Base-by-base conservation (phyloP, 2,888 invertebrate genomes). In the Liposcelis brunnea region DNA sequence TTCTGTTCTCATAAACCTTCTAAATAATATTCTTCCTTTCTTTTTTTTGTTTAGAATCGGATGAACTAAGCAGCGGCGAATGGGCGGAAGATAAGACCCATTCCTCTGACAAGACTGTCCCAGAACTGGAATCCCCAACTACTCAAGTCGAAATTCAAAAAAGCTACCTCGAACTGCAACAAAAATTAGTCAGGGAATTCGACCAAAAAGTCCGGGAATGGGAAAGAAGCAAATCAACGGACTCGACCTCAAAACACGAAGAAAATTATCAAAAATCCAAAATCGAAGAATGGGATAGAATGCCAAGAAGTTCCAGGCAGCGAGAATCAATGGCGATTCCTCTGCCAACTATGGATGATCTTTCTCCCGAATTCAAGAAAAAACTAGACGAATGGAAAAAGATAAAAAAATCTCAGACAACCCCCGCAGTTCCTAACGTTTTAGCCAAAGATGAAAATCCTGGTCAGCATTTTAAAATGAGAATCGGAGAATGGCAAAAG, bases 381-480 rank as follows among this genome's bases (percentile, higher is more conserved):
- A 89, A 87, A 59, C 64, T 90, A 21, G 77, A 80, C 51, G 87
- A 89, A 60, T 90, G 89, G 90, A 80, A 89, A 56, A 74, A 75
- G 45, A 76, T 74, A 55, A 78, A 76, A 55, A 77, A 68, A 49
- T 61, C 66, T 57, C 47, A 52, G 32, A 33, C 47, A 14, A 47
- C 50, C 8, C 48, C 48, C 44, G 50, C 50, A n/a, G 44, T 49
- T 21, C 46, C 50, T 19, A 4, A 26, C 4, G 26, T 26, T 8
- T 8, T 26, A 6, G 26, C 26, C 26, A 50, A 42, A 34, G 44
- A 45, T 15, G 48, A 33, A 21, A 21, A 37, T 40, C 37, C 44
- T 35, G 52, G 55, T 16, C 55, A 55, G 2, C 56, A 56, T 38
- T 55, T 55, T 48, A 52, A 69, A 53, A 62, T 63, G 47, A 67